A percentile compares a stretch with the other conserved stretches of the same genome.
Evolutionary conservation across 1,140 invertebrate species (phyloP).

Genomic region (Macrocentrus cingulum): DNA sequence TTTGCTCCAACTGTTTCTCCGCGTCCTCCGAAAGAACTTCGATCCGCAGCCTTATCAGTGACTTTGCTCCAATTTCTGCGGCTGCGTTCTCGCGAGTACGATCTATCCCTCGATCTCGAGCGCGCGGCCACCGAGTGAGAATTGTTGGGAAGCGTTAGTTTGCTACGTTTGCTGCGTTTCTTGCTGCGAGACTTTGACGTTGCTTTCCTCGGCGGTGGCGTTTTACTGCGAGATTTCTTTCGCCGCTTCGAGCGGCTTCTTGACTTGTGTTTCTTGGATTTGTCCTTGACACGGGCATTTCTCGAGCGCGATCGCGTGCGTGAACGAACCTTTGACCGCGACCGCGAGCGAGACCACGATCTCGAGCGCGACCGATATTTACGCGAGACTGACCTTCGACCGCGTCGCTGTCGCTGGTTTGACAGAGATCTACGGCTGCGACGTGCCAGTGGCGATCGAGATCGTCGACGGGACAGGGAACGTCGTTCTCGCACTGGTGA

Average conservation of each 20-base stretch:
- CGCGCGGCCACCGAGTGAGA: slow-evolving; percentile 30
- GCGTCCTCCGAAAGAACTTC: background rate
- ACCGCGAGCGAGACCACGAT: slow-evolving; percentile 29
- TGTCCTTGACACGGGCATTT: slow-evolving; percentile 36
- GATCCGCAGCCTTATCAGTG: slow-evolving; percentile 42
- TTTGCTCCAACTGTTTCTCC: background rate
- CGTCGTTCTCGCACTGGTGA: slow-evolving; percentile 41
- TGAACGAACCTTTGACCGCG: slow-evolving; percentile 36
- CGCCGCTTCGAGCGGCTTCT: slow-evolving; percentile 40
- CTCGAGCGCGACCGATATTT: slow-evolving; percentile 34
- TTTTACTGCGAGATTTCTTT: slow-evolving; percentile 46
- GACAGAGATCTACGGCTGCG: slow-evolving; percentile 40
- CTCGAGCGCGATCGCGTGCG: background rate
- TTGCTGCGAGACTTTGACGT: slow-evolving; percentile 44
- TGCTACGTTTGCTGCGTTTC: slow-evolving; percentile 32
- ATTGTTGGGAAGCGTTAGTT: background rate
- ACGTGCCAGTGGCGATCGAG: slow-evolving; percentile 31
- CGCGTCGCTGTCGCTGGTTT: slow-evolving; percentile 37
- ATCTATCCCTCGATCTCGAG: slow-evolving; percentile 45
- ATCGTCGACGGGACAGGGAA: slow-evolving; percentile 43
- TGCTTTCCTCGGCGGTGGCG: slow-evolving; percentile 16
- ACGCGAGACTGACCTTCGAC: slow-evolving; percentile 32
- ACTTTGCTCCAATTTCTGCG: slow-evolving; percentile 48
- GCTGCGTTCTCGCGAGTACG: slow-evolving; percentile 40
- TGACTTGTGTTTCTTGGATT: slow-evolving; percentile 50